Evolutionary conservation across 37 sponge, comb jelly and placozoan species (phyloP), one percentile per base, ranked within the genome.

Genomic region (Mnemiopsis leidyi): DNA sequence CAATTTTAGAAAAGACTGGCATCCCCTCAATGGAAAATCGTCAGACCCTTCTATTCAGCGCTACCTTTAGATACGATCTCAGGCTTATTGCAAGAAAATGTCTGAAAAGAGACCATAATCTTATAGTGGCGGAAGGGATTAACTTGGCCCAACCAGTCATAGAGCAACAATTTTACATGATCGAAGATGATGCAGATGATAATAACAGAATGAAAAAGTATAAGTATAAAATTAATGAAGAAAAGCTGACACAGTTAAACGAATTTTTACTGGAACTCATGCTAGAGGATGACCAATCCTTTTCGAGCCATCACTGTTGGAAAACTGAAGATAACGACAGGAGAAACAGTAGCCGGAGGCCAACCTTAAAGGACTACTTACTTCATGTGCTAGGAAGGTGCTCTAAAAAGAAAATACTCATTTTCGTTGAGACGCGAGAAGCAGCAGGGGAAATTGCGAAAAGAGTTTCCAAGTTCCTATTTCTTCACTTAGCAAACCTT

Each of bases 31-130:
- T 94, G 38, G 69, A 39, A 13, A 68, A 94, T 37, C 88, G 98
- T 20, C 98, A 96, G 94, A 97, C 97, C 0, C 95, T 97, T 48
- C 96, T 97, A 96, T 97, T 96, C 95, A 96, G 96, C 76, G 97
- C 97, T 40, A 97, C 97, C 26, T 97, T 97, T 79, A 96, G 97
- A 0, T 95, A 94, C 26, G 96, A 96, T 76, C 95, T 97, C 28
- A 96, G 96, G 90, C 82, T 76, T 2, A 77, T 97, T 26, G 98
- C 98, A 13, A 48, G 61, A 13, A 48, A 48, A 13, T 48, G 9
- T 48, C 61, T 48, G 9, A 48, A 48, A 48, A 48, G 9, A 13
- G 13, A 48, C 9, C 13, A 48, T 13, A 48, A 13, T 18, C 61
- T 48, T 5, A 48, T 48, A 48, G 61, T 18, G 61, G 61, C 61